Base-by-base conservation (phyloP, 2,888 invertebrate genomes). In the Acronicta psi region DNA sequence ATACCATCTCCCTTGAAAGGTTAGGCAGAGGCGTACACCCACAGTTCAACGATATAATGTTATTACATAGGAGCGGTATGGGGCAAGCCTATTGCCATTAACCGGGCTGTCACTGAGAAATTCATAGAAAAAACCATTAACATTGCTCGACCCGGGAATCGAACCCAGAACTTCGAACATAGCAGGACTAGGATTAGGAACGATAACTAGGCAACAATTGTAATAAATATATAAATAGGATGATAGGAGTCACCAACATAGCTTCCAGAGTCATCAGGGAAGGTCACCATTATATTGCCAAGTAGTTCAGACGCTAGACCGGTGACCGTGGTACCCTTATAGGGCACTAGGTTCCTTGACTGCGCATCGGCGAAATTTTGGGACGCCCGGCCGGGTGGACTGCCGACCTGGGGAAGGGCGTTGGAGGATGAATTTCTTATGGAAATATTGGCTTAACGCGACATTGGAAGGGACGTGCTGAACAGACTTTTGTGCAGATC, bases 161-260 rank as follows among this genome's bases (percentile, higher is more conserved):
- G n/a, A n/a, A n/a, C n/a, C n/a, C n/a, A n/a, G n/a, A n/a, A n/a
- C n/a, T n/a, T n/a, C n/a, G n/a, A n/a, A n/a, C n/a, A n/a, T n/a
- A n/a, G n/a, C n/a, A n/a, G n/a, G n/a, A n/a, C n/a, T n/a, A n/a
- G n/a, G n/a, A n/a, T n/a, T n/a, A n/a, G n/a, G n/a, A n/a, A n/a
- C n/a, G n/a, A n/a, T n/a, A n/a, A n/a, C n/a, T n/a, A n/a, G n/a
- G n/a, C n/a, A n/a, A n/a, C n/a, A n/a, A n/a, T n/a, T n/a, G n/a
- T 7, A 23, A 23, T 23, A 23, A 23, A 23, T 23, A 23, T 7
- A 25, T 25, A 25, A n/a, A 9, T 5, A 25, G 9, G 1, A 25
- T 25, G 29, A 50, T 36, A 55, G 36, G 50, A 41, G 36, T 66
- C 70, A 70, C 65, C 57, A 41, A 69, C 66, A 57, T 66, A 56